Evolutionary conservation across 1,140 invertebrate species (phyloP).

Genomic region (Halesus radiatus): DNA sequence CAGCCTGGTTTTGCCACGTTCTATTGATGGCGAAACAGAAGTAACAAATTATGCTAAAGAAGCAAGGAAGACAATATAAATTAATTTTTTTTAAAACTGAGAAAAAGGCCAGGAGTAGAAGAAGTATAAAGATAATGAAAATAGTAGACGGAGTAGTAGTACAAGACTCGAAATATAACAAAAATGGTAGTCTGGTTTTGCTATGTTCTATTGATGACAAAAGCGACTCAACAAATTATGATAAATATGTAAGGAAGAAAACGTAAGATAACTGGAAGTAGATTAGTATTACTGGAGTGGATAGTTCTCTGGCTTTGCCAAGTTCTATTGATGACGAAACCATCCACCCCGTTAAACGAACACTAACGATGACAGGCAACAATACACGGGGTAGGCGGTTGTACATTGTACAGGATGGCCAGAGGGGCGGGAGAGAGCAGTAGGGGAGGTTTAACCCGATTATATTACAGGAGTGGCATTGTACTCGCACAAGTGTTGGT

Average conservation of each 20-base stretch:
- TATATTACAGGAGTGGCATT: conserved; percentile 24
- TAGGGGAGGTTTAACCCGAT: conserved; percentile 18
- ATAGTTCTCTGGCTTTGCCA: background rate
- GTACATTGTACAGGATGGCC: background rate
- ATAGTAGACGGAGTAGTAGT: no score
- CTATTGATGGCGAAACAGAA: no score
- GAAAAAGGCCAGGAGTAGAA: no score
- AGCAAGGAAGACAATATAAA: no score
- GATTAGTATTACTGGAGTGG: no score
- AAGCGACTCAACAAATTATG: background rate
- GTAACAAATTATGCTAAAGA: no score
- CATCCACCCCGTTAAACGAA: background rate
- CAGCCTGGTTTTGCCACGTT: no score
- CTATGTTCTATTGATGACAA: no score
- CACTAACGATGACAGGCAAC: background rate
- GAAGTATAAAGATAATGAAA: no score
- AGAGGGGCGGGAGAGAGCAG: background rate
- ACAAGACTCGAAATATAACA: no score
- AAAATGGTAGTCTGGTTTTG: no score
- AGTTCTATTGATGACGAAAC: background rate
- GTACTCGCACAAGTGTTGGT: background rate
- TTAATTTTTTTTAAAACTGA: no score
- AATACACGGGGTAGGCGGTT: background rate
- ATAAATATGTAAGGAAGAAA: background rate
- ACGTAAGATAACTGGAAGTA: background rate